Conservation (phyloP, 2,113 vertebrate species). For the Xiphorhynchus elegans region DNA sequence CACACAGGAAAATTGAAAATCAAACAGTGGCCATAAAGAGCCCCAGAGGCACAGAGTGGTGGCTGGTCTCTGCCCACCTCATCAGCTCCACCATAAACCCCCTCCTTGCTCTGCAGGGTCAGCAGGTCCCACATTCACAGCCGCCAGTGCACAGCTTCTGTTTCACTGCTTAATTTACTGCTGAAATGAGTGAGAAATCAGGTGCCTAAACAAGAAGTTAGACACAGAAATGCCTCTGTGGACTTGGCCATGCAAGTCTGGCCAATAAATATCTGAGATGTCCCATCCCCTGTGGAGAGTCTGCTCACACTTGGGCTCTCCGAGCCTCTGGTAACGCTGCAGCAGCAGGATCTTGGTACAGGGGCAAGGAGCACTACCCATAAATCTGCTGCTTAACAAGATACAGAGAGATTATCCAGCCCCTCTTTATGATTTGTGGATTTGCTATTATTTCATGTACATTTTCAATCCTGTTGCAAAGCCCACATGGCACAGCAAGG, state of each 20-base stretch:
- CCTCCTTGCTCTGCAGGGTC: not conserved
- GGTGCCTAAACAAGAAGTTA: not conserved
- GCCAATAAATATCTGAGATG: not conserved
- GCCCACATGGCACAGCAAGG: not conserved
- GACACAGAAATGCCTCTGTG: not conserved
- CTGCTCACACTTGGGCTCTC: not conserved
- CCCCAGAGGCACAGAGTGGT: not conserved
- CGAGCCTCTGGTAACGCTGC: accelerated
- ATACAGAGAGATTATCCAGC: not conserved
- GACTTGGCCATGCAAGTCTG: not conserved
- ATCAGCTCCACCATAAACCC: not conserved
- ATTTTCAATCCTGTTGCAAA: not conserved
- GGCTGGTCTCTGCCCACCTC: not conserved
- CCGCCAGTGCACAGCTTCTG: not conserved
- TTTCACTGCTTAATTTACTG: not conserved
- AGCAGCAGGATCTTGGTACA: not conserved
- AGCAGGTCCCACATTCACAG: not conserved
- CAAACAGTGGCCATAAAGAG: accelerated
- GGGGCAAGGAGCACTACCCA: not conserved
- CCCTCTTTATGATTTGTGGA: not conserved
- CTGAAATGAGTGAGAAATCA: not conserved
- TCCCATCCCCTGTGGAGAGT: not conserved
- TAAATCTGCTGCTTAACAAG: not conserved
- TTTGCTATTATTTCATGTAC: not conserved
- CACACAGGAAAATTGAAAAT: not conserved